Conservation (phyloP, 2,888 invertebrate genomes). For the Drosophila sordidapex region DNA sequence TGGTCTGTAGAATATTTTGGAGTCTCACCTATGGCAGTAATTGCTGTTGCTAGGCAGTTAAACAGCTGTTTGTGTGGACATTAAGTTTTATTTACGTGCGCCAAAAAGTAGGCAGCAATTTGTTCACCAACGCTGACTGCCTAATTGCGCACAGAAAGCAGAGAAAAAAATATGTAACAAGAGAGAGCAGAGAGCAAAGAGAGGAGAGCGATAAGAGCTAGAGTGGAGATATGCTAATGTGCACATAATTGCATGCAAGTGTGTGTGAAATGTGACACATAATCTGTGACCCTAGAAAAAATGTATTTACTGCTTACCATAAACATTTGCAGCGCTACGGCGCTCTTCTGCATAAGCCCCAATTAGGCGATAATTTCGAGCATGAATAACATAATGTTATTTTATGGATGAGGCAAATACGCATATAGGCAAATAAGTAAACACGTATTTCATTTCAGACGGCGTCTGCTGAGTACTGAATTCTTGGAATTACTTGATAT, state of each 20-base stretch:
- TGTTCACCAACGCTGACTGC: conserved; percentile 41
- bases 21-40: conserved; percentile 1
- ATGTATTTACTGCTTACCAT: conserved; percentile 12
- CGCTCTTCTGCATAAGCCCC: conserved; percentile 16
- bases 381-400: conserved; percentile 14
- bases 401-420: conserved; percentile 9
- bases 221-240: conserved; percentile 35
- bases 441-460: conserved; percentile 25
- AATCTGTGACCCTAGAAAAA: conserved; percentile 21
- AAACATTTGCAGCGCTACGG: conserved; percentile 16
- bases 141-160: conserved; percentile 57
- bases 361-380: conserved; percentile 17
- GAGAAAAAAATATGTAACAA: background rate
- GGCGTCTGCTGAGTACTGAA: background rate
- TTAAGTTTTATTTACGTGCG: conserved; percentile 71
- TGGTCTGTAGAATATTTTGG: conserved; percentile 2
- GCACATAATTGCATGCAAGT: conserved; percentile 41
- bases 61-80: conserved; percentile 67
- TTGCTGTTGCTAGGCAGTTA: conserved; percentile 29
- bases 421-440: conserved; percentile 49
- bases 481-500: background rate
- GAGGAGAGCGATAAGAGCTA: background rate
- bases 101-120: conserved; percentile 45
- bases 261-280: conserved; percentile 28
- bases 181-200: background rate